A percentile compares a stretch with the other conserved stretches of the same genome.
phyloP scores from a whole-genome alignment of 2,888 invertebrate species.

The Tetragonisca angustula region DNA sequence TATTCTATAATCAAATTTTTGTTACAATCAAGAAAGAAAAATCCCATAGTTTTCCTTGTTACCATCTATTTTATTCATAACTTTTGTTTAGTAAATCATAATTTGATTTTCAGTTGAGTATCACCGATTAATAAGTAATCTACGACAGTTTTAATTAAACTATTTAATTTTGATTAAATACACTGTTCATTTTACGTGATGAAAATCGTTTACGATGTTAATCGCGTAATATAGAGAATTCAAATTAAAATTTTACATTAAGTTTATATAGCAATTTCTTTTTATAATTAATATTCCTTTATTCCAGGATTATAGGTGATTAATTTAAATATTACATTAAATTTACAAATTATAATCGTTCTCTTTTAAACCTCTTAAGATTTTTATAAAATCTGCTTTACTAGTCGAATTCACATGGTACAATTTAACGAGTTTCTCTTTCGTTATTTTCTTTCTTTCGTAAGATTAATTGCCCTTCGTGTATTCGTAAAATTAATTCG shows the following conservation, averaged over 20 bases:
- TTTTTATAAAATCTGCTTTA: background rate
- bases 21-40: background rate
- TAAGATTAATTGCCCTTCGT: background rate
- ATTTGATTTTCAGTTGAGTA: background rate
- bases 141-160: no score
- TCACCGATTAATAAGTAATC: background rate
- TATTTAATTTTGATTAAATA: no score
- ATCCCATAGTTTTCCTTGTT: background rate
- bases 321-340: no score
- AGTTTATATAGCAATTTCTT: background rate
- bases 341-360: no score
- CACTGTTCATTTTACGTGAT: background rate
- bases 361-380: no score
- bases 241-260: background rate
- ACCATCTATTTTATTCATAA: background rate
- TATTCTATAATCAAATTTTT: background rate
- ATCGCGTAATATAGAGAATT: background rate
- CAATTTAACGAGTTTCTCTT: background rate
- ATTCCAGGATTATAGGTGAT: no score
- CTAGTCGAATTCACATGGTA: background rate
- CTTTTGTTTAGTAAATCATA: background rate
- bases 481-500: slow-evolving; percentile 15
- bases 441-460: background rate
- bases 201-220: background rate
- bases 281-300: no score